Conservation (phyloP, 2,888 invertebrate species). For the Kryphioiulus occultus region DNA sequence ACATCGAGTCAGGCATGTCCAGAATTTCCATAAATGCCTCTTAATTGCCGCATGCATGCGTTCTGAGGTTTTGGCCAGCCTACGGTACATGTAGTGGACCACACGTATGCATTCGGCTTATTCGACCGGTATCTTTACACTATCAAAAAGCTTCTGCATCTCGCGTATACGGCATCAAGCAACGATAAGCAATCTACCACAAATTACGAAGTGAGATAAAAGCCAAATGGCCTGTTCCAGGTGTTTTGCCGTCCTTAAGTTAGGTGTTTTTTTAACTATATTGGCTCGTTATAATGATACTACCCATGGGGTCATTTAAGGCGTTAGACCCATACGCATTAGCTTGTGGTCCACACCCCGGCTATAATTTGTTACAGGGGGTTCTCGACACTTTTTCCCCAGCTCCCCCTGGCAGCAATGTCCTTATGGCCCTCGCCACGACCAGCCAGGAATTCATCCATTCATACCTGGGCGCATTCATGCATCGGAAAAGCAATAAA, state of each 20-base stretch:
- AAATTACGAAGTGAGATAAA: neutral
- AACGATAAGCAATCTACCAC: neutral
- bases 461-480: neutral
- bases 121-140: neutral
- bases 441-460: neutral
- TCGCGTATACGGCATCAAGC: neutral
- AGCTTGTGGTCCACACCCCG: neutral
- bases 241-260: neutral
- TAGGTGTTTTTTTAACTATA: neutral
- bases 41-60: no score
- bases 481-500: neutral
- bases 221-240: neutral
- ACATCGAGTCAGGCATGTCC: no score
- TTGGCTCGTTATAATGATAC: neutral
- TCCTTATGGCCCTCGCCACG: neutral
- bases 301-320: constrained; percentile 5
- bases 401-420: neutral
- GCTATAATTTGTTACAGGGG: neutral
- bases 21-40: no score
- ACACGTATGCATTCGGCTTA: neutral
- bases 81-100: no score
- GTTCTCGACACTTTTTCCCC: neutral
- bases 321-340: neutral
- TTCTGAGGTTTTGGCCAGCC: no score
- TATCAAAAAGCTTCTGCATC: neutral